Conservation (phyloP, 2,113 vertebrate genomes). For the Myrmecophaga tridactyla region DNA sequence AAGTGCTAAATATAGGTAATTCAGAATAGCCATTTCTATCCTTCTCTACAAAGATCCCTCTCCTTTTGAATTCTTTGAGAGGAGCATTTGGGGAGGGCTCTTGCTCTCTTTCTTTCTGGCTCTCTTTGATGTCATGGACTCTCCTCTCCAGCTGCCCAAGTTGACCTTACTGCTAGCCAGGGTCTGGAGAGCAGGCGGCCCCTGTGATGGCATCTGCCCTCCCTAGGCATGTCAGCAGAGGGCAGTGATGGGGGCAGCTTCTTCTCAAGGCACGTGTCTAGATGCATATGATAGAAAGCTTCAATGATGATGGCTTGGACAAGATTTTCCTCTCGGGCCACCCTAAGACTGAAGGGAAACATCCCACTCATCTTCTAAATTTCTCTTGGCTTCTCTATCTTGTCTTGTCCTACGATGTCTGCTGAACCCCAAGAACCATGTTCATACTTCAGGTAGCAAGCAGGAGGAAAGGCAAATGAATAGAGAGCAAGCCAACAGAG, state of each 20-base stretch:
- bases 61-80: not conserved
- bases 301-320: fast-evolving
- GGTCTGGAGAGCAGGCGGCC: not conserved
- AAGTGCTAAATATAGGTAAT: conserved; percentile 54
- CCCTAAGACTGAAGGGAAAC: not conserved
- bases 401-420: too few species aligned
- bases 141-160: not conserved
- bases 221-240: fast-evolving
- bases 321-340: not conserved
- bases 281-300: not conserved
- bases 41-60: not conserved
- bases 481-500: fast-evolving
- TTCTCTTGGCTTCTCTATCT: not conserved
- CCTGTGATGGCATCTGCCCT: fast-evolving
- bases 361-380: fast-evolving
- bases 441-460: not conserved
- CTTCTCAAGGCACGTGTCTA: not conserved
- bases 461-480: not conserved
- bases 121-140: fast-evolving
- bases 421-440: too few species aligned
- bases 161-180: fast-evolving
- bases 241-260: fast-evolving
- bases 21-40: not conserved
- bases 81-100: not conserved
- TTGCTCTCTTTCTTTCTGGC: not conserved